Percentiles rank a stretch among this genome's conserved stretches.
Conservation (phyloP, 2,888 invertebrate genomes). For the Linnaemya tessellans region DNA sequence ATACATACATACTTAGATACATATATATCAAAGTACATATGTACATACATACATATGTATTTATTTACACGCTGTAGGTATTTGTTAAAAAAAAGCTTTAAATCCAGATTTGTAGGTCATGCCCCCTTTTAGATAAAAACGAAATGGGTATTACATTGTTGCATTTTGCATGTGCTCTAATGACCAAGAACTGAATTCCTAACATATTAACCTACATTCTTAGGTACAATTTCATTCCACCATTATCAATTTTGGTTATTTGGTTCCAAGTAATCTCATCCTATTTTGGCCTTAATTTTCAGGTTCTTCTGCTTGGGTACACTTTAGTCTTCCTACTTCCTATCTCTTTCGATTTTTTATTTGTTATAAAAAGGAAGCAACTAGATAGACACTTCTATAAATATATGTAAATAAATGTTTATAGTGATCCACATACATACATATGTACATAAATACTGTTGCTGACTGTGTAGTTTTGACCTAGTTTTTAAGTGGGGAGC, state of each 20-base stretch:
- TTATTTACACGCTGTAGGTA: too few relatives aligned
- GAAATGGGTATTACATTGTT: conserved; percentile 55
- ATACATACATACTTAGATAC: not conserved
- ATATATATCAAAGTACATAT: too few relatives aligned
- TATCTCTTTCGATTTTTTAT: conserved; percentile 4
- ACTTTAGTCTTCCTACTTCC: conserved; percentile 26
- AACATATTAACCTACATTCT: conserved; percentile 59
- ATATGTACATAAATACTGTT: conserved; percentile 18
- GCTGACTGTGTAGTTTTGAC: conserved; percentile 41
- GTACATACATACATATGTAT: not conserved
- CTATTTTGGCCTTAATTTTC: conserved; percentile 48
- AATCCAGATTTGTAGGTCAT: conserved; percentile 67
- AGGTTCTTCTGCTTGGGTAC: conserved; percentile 10
- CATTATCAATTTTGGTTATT: not conserved
- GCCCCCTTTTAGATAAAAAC: conserved; percentile 47
- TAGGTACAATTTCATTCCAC: conserved; percentile 4
- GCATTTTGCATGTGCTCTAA: conserved; percentile 53
- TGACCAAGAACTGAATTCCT: conserved; percentile 70
- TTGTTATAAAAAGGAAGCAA: conserved; percentile 19
- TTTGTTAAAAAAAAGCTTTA: conserved; percentile 3
- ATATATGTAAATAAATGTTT: conserved; percentile 17
- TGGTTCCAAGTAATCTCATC: conserved; percentile 28
- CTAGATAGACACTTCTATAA: conserved; percentile 15
- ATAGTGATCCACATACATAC: not conserved
- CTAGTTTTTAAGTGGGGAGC: conserved; percentile 38